Base-by-base conservation (phyloP, 2,888 invertebrate genomes). In the Mythimna vitellina region DNA sequence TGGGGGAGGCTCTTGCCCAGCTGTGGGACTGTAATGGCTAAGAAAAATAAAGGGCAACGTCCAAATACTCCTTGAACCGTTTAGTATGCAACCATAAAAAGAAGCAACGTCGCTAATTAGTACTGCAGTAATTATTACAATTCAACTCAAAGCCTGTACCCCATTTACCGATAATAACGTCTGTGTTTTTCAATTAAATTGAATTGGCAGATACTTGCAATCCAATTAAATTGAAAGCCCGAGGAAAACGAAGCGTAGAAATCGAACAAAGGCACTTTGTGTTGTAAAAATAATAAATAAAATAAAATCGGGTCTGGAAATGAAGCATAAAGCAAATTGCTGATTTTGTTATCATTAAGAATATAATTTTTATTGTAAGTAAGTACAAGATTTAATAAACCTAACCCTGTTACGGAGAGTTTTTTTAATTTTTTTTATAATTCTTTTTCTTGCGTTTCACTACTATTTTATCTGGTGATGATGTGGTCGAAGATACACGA, bases 281-380 rank as follows among this genome's bases (percentile, higher is more conserved):
- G 29, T 70, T 74, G 46, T 64, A 53, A 60, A 81, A 72, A 64
- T 73, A 73, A 78, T 72, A 57, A 66, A 74, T 65, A 66, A 69
- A 6, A 67, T 58, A 22, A 56, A 75, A 67, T 73, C 20, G 68
- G 22, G 29, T 1, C 65, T 42, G 32, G 17, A 73, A 46, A 76
- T 70, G 54, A 69, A 68, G 12, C 49, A n/a, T 25, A 64, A 67
- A 54, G 14, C n/a, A 54, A 5, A 56, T 2, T 32, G 58, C 51
- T 57, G n/a, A 51, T n/a, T 51, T 51, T 17, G 54, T 14, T 25
- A 22, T 22, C 5, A 22, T 6, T 25, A 22, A 22, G 5, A 53
- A 12, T 22, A 10, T 53, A 22, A 12, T 12, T 53, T 53, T 49
- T n/a, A 29, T 51, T 51, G 6, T 46, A 46, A 46, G 5, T 46